Evolutionary conservation across 92 coral and sea anemone genomes (phyloP).

Genomic region (Heliopora coerulea): DNA sequence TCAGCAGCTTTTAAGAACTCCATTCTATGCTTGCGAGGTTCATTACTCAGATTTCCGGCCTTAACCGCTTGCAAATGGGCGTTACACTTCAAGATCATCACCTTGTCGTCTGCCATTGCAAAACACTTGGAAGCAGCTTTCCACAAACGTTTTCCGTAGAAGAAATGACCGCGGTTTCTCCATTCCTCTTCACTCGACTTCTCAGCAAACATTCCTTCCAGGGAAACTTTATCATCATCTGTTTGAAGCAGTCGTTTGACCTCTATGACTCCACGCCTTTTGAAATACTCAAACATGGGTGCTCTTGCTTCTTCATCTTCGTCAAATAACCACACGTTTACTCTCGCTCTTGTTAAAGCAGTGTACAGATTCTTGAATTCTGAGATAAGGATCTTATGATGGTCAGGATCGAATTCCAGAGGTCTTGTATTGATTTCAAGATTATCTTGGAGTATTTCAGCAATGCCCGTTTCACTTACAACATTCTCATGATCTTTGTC

Average conservation of each 20-base stretch:
- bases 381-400: slow-evolving; percentile 82
- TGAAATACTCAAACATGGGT: slow-evolving; percentile 90
- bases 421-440: slow-evolving; percentile 65
- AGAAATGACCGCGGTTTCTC: slow-evolving; percentile 72
- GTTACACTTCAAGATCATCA: slow-evolving; percentile 67
- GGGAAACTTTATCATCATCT: slow-evolving; percentile 36
- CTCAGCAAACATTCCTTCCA: slow-evolving; percentile 76
- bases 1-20: slow-evolving; percentile 75
- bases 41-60: slow-evolving; percentile 62
- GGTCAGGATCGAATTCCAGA: slow-evolving; percentile 70
- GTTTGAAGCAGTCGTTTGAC: slow-evolving; percentile 51
- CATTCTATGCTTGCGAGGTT: slow-evolving; percentile 65
- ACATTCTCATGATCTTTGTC: slow-evolving; percentile 47
- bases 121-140: slow-evolving; percentile 81
- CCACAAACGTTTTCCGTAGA: slow-evolving; percentile 78
- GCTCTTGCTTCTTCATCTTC: slow-evolving; percentile 83
- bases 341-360: slow-evolving; percentile 93
- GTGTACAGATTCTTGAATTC: slow-evolving; percentile 90
- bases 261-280: slow-evolving; percentile 66
- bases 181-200: slow-evolving; percentile 73
- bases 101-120: slow-evolving; percentile 59
- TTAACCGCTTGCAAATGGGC: slow-evolving; percentile 83
- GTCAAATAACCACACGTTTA: slow-evolving; percentile 95
- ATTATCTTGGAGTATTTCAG: slow-evolving; percentile 63
- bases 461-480: slow-evolving; percentile 53